Base-by-base conservation (phyloP, 1,140 invertebrate genomes). In the Drosophila elegans region DNA sequence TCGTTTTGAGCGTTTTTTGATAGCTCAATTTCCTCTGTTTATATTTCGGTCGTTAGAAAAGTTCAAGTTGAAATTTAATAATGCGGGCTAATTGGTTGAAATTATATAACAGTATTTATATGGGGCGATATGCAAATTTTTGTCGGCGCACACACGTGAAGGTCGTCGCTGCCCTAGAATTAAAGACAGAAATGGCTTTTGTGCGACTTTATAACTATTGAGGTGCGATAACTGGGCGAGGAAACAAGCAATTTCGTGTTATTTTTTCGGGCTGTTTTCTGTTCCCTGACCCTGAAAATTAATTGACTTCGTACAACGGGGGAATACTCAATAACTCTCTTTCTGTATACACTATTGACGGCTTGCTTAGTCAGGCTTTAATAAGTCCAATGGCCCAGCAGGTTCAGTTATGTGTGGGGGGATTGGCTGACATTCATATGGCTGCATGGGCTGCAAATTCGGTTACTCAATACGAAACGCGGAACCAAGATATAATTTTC, bases 61-160 rank as follows among this genome's bases (percentile, higher is more conserved):
- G 82, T 88, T 86, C 83, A 86, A 88, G 83, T 88, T 86, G 74
- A 88, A 75, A 68, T 45, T 59, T 88, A 85, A 85, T 85, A 85
- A 80, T 78, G 64, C 74, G 62, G 64, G 77, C 81, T 80, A 82
- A 82, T 86, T 88, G 73, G 73, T 13, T 57, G 57, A 66, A 49
- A 81, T 84, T 69, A 85, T 85, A 66, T 63, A 67, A 75, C 75
- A 53, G 44, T 46, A 56, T 49, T 48, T 62, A 45, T 68, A 79
- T 56, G 49, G 57, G 36, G 52, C 56, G 51, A 51, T 88, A 88
- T 86, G 83, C 68, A 83, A 86, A 86, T 86, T 83, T 68, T 38
- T 57, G 72, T 52, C 53, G 72, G 61, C 49, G 34, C 48, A 75
- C 45, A 75, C 62, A 75, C 62, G 62, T 68, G 49, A 64, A 85